Evolutionary conservation across 2,113 vertebrate genomes (phyloP).

Genomic region (Aphelocoma coerulescens): DNA sequence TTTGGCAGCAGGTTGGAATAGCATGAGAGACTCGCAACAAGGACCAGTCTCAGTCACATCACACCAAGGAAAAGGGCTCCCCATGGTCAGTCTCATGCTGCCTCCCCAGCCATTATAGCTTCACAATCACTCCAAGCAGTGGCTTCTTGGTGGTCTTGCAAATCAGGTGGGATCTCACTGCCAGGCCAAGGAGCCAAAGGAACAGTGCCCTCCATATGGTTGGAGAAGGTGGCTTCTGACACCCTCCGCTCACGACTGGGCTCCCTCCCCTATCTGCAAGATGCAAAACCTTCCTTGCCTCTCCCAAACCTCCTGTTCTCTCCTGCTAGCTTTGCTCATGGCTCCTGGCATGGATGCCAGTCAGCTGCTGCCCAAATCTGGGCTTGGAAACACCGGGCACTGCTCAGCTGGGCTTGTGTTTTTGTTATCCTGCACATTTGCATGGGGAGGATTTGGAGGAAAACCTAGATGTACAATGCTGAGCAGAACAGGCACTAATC

Average conservation of each 20-base stretch:
- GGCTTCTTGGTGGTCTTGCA: neutral
- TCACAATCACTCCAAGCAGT: neutral
- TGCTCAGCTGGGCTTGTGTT: constrained; percentile 27
- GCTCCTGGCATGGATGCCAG: neutral
- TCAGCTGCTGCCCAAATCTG: constrained; percentile 24
- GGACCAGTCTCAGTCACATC: neutral
- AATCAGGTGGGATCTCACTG: neutral
- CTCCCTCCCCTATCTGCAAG: neutral
- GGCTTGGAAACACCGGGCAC: neutral
- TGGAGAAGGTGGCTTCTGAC: neutral
- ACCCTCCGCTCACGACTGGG: neutral
- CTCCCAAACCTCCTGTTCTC: neutral
- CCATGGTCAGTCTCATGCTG: neutral
- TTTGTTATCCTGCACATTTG: constrained; percentile 10
- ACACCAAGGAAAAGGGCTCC: neutral
- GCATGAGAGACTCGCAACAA: fast-evolving
- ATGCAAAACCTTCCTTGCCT: neutral
- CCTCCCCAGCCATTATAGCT: fast-evolving
- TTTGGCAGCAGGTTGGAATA: neutral
- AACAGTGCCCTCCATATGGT: neutral
- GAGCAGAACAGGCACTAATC: constrained; percentile 9
- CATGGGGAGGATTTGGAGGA: constrained; percentile 33
- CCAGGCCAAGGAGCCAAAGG: fast-evolving
- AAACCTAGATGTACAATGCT: neutral
- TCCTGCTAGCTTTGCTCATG: constrained; percentile 5